Evolutionary conservation across 1,140 invertebrate species (phyloP), one percentile per base, ranked within the genome.

Genomic region (Monomorium pharaonis): DNA sequence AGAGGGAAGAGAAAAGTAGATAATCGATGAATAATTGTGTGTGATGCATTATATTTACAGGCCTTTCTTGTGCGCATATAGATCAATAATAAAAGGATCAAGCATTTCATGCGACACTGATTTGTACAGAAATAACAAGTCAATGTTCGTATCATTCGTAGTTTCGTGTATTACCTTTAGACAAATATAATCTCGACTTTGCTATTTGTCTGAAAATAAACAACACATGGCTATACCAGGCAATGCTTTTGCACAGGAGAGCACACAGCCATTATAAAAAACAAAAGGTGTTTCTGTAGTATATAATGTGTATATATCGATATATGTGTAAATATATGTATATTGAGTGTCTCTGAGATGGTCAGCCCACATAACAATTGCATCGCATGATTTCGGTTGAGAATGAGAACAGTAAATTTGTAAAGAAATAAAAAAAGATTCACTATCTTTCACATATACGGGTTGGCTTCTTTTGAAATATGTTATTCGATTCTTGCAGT

Each of bases 161-260:
- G 90, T 93, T 94, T 93, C 89, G 88, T 90, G 90, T 92, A 91
- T 94, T 94, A 94, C 94, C 94, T 94, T 94, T 92, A 89, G 92
- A 90, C 91, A 94, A 92, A 90, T 92, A 94, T 92, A 92, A 92
- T 94, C 94, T 94, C 92, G 93, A 94, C 92, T 91, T 94, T 94
- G 93, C 86, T 94, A 94, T 94, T 94, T 80, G 76, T 80, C 94
- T 94, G 93, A 94, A 94, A 94, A 94, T 94, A 94, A 94, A 94
- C 88, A 94, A 94, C 88, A 94, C 75, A 92, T 92, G 86, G 91
- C 94, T 94, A 90, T 94, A 94, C 94, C 93, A 94, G 91, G 91
- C 92, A 92, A 94, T 92, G 93, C 90, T 92, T 93, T 83, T 90
- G 91, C 92, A 93, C 88, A 91, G 89, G 49, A 93, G 88, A 93